phyloP scores from a whole-genome alignment of 1,140 invertebrate genomes.

The Theocolax elegans region DNA sequence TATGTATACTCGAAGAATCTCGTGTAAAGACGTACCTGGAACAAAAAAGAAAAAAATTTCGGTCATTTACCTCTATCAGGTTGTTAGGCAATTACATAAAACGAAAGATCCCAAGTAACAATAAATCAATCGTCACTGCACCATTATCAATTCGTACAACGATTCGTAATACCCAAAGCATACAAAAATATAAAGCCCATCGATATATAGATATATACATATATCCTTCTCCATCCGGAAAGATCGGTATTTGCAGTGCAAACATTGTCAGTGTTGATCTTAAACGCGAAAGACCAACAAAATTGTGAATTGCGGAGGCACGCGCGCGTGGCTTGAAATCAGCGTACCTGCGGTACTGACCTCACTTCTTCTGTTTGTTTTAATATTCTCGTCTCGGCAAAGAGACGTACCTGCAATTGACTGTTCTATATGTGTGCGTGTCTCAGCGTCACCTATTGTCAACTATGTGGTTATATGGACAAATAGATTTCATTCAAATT shows the following conservation, averaged over 20 bases:
- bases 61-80: no score
- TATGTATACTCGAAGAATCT: no score
- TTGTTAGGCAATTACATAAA: no score
- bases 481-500: conserved; percentile 29
- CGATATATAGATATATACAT: neutral
- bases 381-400: neutral
- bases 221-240: neutral
- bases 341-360: no score
- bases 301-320: no score
- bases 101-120: no score
- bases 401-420: no score
- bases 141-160: no score
- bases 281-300: conserved; percentile 19
- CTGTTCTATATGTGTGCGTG: neutral
- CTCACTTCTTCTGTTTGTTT: neutral
- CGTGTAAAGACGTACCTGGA: conserved; percentile 4
- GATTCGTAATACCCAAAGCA: no score
- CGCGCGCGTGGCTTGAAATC: no score
- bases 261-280: neutral
- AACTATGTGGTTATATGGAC: neutral
- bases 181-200: no score
- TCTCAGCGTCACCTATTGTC: conserved; percentile 39
- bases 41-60: conserved; percentile 1
- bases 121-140: no score
- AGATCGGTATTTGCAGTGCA: neutral